Percentiles rank a stretch among this genome's conserved stretches.
Evolutionary conservation across 1,140 invertebrate genomes (phyloP).

Genomic region (Tachypleus tridentatus): DNA sequence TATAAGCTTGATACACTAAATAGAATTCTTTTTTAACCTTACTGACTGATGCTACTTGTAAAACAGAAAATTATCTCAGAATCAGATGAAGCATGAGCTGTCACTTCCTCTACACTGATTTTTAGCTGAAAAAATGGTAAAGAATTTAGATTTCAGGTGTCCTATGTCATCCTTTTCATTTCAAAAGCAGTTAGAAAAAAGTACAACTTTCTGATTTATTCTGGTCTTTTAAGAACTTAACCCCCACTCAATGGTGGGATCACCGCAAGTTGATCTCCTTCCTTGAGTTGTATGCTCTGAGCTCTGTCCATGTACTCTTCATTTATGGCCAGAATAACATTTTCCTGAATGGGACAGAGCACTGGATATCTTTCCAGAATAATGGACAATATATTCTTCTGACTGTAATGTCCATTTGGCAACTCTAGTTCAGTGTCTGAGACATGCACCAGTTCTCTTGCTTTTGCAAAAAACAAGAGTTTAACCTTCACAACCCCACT

Average conservation of each 20-base stretch:
- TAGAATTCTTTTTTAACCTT: too few relatives aligned
- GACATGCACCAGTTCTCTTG: constrained; percentile 15
- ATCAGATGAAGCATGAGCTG: too few relatives aligned
- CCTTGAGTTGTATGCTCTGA: constrained; percentile 10
- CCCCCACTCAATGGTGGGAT: constrained; percentile 23
- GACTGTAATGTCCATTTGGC: constrained; percentile 1
- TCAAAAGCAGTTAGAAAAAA: too few relatives aligned
- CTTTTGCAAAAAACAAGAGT: constrained; percentile 22
- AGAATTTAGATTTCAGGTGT: too few relatives aligned
- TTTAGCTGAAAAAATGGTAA: too few relatives aligned
- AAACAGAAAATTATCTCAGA: too few relatives aligned
- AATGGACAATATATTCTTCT: constrained; percentile 1
- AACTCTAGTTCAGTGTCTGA: constrained; percentile 4
- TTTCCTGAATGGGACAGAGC: constrained; percentile 6
- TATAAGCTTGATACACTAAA: too few relatives aligned
- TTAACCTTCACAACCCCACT: constrained; percentile 3
- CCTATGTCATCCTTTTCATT: too few relatives aligned
- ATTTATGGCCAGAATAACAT: constrained; percentile 17
- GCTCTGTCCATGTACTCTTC: constrained; percentile 14
- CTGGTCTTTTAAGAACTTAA: neutral
- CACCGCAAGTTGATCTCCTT: constrained; percentile 19
- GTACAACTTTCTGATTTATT: too few relatives aligned
- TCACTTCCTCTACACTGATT: too few relatives aligned
- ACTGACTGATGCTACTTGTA: too few relatives aligned
- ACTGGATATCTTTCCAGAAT: constrained; percentile 4